These are phyloP conservation scores for Tetraodon nigroviridis DNA, from an alignment of 2,113 vertebrate genomes.

Conservation along the genomic window DNA sequence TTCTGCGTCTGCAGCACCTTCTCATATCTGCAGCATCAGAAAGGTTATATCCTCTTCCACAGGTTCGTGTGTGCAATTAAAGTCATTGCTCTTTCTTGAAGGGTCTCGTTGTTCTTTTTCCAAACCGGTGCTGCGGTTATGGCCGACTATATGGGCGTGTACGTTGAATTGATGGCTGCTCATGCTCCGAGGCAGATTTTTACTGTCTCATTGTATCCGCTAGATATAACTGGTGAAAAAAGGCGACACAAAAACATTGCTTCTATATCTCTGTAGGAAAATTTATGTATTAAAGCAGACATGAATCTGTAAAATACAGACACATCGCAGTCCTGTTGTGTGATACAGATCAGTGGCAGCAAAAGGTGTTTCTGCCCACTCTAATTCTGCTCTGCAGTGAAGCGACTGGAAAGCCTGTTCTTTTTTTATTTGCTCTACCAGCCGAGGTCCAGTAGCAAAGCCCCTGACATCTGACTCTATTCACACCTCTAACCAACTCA, in stretches of 20 bases:
- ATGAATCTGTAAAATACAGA: background rate
- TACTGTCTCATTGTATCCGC: too few species aligned
- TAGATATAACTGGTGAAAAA: too few species aligned
- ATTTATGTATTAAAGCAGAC: too few species aligned
- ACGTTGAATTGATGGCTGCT: too few species aligned
- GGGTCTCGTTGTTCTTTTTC: slow-evolving; percentile 56
- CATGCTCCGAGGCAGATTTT: too few species aligned
- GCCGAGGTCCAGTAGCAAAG: slow-evolving; percentile 32
- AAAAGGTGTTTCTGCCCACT: slow-evolving; percentile 2
- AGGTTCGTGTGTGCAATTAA: slow-evolving; percentile 57
- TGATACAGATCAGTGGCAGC: slow-evolving; percentile 20
- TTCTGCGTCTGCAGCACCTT: slow-evolving; percentile 6
- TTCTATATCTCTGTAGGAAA: too few species aligned
- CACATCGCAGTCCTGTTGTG: background rate
- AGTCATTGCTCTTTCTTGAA: slow-evolving; percentile 57
- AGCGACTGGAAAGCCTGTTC: slow-evolving; percentile 30
- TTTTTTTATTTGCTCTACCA: slow-evolving; percentile 26
- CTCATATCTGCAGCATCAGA: slow-evolving; percentile 50
- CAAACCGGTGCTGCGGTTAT: slow-evolving; percentile 43
- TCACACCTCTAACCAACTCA: slow-evolving; percentile 52
- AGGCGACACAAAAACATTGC: too few species aligned
- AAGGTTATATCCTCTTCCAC: slow-evolving; percentile 37
- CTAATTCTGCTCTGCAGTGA: slow-evolving; percentile 12
- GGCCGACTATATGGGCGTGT: too few species aligned
- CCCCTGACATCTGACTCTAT: slow-evolving; percentile 47